A percentile compares a stretch with the other conserved stretches of the same genome.
phyloP scores from a whole-genome alignment of 2,797 vertebrate species.

The Takifugu ocellatus region DNA sequence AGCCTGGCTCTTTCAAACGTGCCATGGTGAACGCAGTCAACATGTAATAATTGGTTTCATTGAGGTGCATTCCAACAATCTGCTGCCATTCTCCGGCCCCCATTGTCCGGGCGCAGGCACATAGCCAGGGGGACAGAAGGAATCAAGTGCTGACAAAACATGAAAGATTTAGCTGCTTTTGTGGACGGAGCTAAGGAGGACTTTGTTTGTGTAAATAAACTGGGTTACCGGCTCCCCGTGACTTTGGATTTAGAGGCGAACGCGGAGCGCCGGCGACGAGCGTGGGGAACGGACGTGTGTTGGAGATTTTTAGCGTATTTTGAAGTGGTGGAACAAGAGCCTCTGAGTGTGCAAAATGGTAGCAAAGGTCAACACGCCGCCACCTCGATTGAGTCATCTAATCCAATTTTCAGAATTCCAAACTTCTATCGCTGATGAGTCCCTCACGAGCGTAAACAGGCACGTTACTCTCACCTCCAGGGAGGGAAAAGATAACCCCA shows the following conservation, averaged over 20 bases:
- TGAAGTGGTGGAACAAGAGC: not conserved
- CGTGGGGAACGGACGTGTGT: conserved; percentile 44
- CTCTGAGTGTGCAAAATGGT: not conserved
- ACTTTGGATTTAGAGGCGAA: conserved; percentile 57
- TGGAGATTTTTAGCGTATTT: conserved; percentile 7
- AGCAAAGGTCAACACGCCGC: conserved; percentile 9
- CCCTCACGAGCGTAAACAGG: conserved; percentile 31
- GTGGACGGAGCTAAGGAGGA: conserved; percentile 97
- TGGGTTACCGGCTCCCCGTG: conserved; percentile 83
- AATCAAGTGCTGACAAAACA: conserved; percentile 99
- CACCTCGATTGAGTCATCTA: conserved; percentile 12
- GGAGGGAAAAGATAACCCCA: conserved; percentile 1
- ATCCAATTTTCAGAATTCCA: conserved; percentile 49
- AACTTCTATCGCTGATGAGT: conserved; percentile 28
- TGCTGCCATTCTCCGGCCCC: conserved; percentile 98
- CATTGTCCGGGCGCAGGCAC: conserved; percentile 98
- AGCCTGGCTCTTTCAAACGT: conserved; percentile 98
- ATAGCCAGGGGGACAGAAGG: conserved; percentile 99
- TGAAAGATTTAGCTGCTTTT: conserved; percentile 99
- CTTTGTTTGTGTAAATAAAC: conserved; percentile 99
- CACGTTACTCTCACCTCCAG: conserved; percentile 9
- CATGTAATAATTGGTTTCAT: conserved; percentile 99
- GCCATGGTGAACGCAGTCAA: conserved; percentile 99
- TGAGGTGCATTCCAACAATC: conserved; percentile 99
- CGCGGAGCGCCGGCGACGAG: conserved; percentile 37